Evolutionary conservation across 2,888 invertebrate species (phyloP), one percentile per base, ranked within the genome.

Genomic region (Pherbina coryleti): DNA sequence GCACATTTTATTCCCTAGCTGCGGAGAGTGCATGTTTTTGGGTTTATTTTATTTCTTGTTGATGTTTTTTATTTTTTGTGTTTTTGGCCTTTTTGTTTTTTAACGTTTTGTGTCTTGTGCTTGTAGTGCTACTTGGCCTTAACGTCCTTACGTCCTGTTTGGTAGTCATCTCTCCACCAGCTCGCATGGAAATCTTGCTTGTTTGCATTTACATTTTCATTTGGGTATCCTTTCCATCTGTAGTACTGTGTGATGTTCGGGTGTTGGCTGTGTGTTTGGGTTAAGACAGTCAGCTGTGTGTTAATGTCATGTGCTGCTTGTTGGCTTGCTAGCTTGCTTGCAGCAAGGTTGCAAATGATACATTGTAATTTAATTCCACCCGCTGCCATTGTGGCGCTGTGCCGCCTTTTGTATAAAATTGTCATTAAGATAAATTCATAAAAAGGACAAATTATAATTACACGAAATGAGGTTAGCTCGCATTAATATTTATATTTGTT

Each of bases 301-400:
- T 62, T 49, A 25, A 44, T 60, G 73, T 73, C 62, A n/a, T 55
- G 44, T 49, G 51, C 34, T 44, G 44, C 44, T 44, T 44, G 44
- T 44, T 44, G 44, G 44, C 44, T 44, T 44, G 44, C 44, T 44
- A 11, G 25, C 60, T 60, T 25, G 69, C 14, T 14, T 25, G 34
- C 25, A 66, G 34, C 22, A 22, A 60, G 70, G 49, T 76, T 76
- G 76, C 76, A 66, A 76, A 49, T 76, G 76, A 76, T 76, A 71
- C 76, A 76, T 64, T 76, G 76, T 76, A 71, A 76, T 76, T 71
- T 76, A 76, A 76, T 76, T 71, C 76, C 76, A 55, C 71, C 76
- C 62, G 17, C 71, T 53, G 76, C 49, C 69, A 74, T 55, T 37
- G 75, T 25, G 51, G 55, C 60, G 37, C 60, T 37, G 44, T 14